Conservation (phyloP, 2,113 vertebrate genomes). For the Chloroceryle aenea region DNA sequence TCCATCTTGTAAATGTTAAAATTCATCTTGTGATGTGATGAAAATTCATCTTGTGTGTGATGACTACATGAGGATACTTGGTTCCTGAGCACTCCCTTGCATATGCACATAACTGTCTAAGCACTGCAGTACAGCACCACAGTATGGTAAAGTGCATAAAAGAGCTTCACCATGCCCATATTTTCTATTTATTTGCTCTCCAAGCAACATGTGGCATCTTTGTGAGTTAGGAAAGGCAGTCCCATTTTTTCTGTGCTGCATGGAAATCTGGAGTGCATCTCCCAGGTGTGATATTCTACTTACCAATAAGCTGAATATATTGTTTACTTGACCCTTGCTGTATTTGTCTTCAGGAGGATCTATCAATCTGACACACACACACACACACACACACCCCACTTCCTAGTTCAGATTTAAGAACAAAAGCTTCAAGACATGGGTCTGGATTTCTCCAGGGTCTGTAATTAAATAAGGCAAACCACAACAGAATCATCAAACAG, state of each 20-base stretch:
- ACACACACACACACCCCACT: no score
- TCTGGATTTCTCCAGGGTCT: background rate
- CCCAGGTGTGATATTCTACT: background rate
- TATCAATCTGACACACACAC: no score
- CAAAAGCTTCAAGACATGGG: background rate
- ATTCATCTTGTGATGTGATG: background rate
- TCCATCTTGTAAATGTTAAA: background rate
- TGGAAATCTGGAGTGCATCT: background rate
- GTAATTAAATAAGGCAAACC: background rate
- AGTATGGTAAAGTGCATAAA: background rate
- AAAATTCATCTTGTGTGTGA: background rate
- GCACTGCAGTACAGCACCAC: background rate
- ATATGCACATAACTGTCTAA: background rate
- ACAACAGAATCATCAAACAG: background rate
- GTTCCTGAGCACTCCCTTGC: background rate
- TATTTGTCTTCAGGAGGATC: background rate
- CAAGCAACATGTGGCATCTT: background rate
- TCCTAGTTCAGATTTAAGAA: background rate
- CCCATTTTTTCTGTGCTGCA: background rate
- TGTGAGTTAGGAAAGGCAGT: background rate
- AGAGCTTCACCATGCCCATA: rapidly evolving
- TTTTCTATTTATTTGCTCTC: background rate
- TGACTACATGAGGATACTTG: background rate
- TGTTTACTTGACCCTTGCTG: background rate
- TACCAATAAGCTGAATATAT: background rate